Conservation (phyloP, 2,888 invertebrate genomes). For the Idaea dimidiata region DNA sequence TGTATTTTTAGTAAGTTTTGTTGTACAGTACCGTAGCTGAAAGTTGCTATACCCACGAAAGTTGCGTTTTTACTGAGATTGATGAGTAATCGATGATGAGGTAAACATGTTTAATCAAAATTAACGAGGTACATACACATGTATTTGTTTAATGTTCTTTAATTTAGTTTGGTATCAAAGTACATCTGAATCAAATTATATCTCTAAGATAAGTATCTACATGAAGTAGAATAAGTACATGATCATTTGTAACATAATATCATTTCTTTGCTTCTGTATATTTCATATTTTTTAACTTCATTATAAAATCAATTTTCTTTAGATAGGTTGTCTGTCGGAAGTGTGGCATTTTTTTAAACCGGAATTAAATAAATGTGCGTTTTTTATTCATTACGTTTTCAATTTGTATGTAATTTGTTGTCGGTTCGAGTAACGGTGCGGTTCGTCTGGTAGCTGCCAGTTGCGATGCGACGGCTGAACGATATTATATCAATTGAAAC, state of each 20-base stretch:
- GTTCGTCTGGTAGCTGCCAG: neutral
- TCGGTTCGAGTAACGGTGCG: neutral
- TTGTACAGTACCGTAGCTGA: too few relatives aligned
- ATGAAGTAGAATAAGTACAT: too few relatives aligned
- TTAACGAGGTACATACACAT: too few relatives aligned
- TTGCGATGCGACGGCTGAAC: neutral
- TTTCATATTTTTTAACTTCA: neutral
- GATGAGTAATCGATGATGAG: too few relatives aligned
- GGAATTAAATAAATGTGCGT: neutral
- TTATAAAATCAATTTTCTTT: neutral
- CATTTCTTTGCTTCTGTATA: neutral
- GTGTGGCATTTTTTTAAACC: neutral
- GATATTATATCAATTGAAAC: too few relatives aligned
- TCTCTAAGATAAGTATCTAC: neutral
- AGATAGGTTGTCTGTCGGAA: neutral
- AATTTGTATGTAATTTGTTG: conserved; percentile 1
- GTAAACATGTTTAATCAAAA: too few relatives aligned
- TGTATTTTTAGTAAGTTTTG: too few relatives aligned
- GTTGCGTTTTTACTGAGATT: too few relatives aligned
- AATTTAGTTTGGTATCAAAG: too few relatives aligned
- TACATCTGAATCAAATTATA: neutral
- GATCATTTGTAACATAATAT: too few relatives aligned
- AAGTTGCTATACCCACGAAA: too few relatives aligned
- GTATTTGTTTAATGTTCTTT: too few relatives aligned
- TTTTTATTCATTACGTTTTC: neutral